Percentiles rank a stretch among this genome's conserved stretches.
Conservation (phyloP, 2,113 vertebrate genomes). For the Carassius auratus region DNA sequence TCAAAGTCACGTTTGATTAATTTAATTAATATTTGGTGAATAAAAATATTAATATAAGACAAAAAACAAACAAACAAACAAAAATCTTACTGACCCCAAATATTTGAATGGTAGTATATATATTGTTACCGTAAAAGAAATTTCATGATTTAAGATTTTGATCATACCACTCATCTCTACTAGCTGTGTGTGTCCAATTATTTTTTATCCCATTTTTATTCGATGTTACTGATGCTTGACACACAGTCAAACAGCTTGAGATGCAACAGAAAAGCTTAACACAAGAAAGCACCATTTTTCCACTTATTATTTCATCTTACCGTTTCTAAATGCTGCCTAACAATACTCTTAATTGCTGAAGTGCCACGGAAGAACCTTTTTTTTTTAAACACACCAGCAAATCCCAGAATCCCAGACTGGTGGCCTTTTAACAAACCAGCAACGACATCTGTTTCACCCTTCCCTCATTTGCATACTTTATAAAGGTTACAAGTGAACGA, state of each 20-base stretch:
- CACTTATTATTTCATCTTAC: constrained; percentile 75
- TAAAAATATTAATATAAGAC: background rate
- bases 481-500: constrained; percentile 69
- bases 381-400: constrained; percentile 66
- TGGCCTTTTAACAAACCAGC: constrained; percentile 65
- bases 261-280: constrained; percentile 31
- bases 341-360: constrained; percentile 76
- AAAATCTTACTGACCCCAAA: no score
- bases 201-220: constrained; percentile 59
- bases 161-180: background rate
- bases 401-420: constrained; percentile 65
- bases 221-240: constrained; percentile 65
- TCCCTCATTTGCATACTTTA: constrained; percentile 71
- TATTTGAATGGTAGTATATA: no score
- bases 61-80: no score
- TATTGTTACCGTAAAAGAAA: no score
- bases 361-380: constrained; percentile 71
- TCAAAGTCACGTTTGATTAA: background rate
- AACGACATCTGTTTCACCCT: constrained; percentile 69
- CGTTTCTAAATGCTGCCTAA: constrained; percentile 73
- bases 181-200: constrained; percentile 25
- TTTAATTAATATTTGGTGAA: background rate
- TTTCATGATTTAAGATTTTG: background rate
- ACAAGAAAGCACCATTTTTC: constrained; percentile 64
- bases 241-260: constrained; percentile 69